Percentiles rank a stretch among this genome's conserved stretches.
Evolutionary conservation across 2,888 invertebrate genomes (phyloP).

Genomic region (Teleiodes luculella): DNA sequence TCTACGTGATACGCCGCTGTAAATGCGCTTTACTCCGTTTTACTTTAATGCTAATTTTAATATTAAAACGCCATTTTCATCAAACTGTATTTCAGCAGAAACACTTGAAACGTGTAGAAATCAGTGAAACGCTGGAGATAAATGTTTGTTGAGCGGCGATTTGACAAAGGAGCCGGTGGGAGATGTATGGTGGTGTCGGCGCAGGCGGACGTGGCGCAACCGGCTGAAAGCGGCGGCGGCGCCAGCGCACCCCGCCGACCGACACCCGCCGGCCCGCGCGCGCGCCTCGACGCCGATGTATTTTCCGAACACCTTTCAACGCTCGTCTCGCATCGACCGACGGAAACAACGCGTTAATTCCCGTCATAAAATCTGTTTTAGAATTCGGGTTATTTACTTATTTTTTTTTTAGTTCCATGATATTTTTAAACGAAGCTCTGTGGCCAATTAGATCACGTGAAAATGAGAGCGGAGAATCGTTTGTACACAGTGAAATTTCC

Average conservation of each 20-base stretch:
- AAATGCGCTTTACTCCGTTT: slow-evolving; percentile 16
- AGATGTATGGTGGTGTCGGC: slow-evolving; percentile 7
- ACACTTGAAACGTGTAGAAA: background rate
- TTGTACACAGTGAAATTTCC: background rate
- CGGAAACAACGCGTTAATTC: slow-evolving; percentile 79
- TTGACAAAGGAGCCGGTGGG: slow-evolving; percentile 22
- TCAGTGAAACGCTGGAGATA: slow-evolving; percentile 15
- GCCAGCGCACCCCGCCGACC: slow-evolving; percentile 33
- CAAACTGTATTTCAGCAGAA: background rate
- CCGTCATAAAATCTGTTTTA: slow-evolving; percentile 79
- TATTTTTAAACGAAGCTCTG: slow-evolving; percentile 72
- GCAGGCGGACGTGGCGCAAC: slow-evolving; percentile 55
- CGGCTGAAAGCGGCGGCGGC: slow-evolving; percentile 44
- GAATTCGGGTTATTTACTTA: slow-evolving; percentile 78
- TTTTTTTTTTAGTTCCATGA: slow-evolving; percentile 76
- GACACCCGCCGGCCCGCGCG: slow-evolving; percentile 30
- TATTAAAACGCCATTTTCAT: background rate
- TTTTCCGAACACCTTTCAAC: slow-evolving; percentile 76
- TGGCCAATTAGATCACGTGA: slow-evolving; percentile 73
- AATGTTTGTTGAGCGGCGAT: slow-evolving; percentile 23
- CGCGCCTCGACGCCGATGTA: slow-evolving; percentile 36
- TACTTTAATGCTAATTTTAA: no score
- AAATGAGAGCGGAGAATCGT: slow-evolving; percentile 33
- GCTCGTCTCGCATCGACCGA: slow-evolving; percentile 75
- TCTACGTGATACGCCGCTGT: slow-evolving; percentile 34